phyloP scores from a whole-genome alignment of 2,113 vertebrate species.

The Phasianus colchicus region DNA sequence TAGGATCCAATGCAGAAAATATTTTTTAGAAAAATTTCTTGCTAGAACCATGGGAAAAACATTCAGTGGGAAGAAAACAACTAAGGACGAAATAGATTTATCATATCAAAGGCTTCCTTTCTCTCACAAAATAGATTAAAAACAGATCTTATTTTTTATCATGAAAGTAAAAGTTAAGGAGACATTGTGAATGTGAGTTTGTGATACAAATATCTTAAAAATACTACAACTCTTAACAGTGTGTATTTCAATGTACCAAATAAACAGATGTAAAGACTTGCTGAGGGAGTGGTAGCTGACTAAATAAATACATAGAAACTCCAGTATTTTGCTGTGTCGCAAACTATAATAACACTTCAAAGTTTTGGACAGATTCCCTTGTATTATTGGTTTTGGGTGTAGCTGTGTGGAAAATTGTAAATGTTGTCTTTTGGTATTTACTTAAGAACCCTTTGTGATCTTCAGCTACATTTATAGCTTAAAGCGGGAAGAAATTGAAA shows the following conservation, averaged over 20 bases:
- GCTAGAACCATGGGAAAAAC: neutral
- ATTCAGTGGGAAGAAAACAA: neutral
- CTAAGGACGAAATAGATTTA: neutral
- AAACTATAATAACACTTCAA: slow-evolving; percentile 56
- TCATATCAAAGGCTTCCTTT: slow-evolving; percentile 3
- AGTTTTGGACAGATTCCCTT: slow-evolving; percentile 60
- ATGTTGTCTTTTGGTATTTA: slow-evolving; percentile 64
- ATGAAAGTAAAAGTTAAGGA: neutral
- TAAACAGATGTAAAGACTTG: slow-evolving; percentile 8
- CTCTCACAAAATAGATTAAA: neutral
- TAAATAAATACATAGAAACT: slow-evolving; percentile 46
- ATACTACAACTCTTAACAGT: neutral
- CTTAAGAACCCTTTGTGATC: slow-evolving; percentile 60
- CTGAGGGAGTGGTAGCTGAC: slow-evolving; percentile 32
- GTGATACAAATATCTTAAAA: slow-evolving; percentile 4
- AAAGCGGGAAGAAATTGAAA: slow-evolving; percentile 51
- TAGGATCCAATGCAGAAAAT: neutral
- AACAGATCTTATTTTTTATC: slow-evolving; percentile 10
- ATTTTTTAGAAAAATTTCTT: neutral
- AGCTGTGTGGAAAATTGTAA: slow-evolving; percentile 49
- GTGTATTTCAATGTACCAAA: neutral
- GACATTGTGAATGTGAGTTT: neutral
- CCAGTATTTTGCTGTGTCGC: slow-evolving; percentile 16
- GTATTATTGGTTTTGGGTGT: slow-evolving; percentile 59
- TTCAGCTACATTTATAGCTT: slow-evolving; percentile 61